Evolutionary conservation across 2,888 invertebrate genomes (phyloP).

Genomic region (Athalia cordata): DNA sequence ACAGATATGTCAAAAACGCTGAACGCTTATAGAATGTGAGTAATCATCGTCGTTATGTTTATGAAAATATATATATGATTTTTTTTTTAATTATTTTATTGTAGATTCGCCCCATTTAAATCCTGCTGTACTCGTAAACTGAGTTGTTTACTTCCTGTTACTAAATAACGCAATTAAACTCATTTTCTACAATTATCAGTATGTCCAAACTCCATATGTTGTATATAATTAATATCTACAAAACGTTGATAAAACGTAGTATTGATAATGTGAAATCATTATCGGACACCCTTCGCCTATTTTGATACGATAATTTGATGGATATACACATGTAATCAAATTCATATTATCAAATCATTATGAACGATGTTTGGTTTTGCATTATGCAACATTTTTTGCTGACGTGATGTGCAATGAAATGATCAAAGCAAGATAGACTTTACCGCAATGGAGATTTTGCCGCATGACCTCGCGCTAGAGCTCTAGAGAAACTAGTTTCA

Average conservation of each 20-base stretch:
- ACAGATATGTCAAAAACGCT: conserved; percentile 88
- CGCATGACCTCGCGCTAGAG: conserved; percentile 39
- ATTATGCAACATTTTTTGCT: background rate
- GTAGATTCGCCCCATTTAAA: background rate
- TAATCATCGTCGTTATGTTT: conserved; percentile 64
- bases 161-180: background rate
- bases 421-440: background rate
- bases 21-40: conserved; percentile 94
- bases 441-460: conserved; percentile 24
- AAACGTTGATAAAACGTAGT: background rate
- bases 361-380: background rate
- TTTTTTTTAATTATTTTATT: background rate
- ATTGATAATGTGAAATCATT: background rate
- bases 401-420: background rate
- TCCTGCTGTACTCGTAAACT: background rate
- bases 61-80: conserved; percentile 6
- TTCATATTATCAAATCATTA: background rate
- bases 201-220: background rate
- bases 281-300: background rate
- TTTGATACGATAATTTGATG: no score
- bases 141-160: background rate
- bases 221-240: background rate
- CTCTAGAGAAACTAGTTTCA: conserved; percentile 8
- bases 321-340: background rate
- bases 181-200: background rate